These are phyloP conservation scores for Rhodeus uyekii DNA, from an alignment of 2,797 vertebrate genomes.

Conservation along the genomic window DNA sequence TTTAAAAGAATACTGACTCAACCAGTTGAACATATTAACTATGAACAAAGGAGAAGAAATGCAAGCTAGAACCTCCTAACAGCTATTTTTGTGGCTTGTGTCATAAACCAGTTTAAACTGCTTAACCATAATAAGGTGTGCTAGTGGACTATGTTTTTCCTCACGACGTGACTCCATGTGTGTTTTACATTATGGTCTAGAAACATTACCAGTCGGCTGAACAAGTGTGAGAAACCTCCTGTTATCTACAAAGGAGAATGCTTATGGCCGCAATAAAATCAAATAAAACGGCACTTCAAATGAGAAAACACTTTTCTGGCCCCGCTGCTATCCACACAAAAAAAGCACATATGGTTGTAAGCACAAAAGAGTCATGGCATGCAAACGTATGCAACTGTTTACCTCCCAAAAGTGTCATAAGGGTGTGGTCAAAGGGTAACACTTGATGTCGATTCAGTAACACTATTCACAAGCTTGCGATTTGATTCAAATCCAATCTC, in stretches of 20 bases:
- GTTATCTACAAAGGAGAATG: constrained; percentile 53
- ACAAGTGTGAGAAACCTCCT: constrained; percentile 52
- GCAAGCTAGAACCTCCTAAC: background rate
- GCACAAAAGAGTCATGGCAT: constrained; percentile 13
- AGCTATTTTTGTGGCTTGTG: background rate
- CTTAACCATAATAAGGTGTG: constrained; percentile 34
- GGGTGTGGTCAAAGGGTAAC: constrained; percentile 5
- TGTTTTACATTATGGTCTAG: constrained; percentile 38
- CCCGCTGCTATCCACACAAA: constrained; percentile 21
- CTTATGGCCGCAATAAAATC: constrained; percentile 55
- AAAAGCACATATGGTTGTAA: constrained; percentile 26
- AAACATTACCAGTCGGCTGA: constrained; percentile 38
- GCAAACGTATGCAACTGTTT: constrained; percentile 11
- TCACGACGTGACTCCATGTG: constrained; percentile 35
- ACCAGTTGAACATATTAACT: background rate
- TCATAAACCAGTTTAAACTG: constrained; percentile 27
- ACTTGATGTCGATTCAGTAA: background rate
- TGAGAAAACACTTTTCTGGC: constrained; percentile 42
- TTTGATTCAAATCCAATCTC: background rate
- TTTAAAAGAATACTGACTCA: background rate
- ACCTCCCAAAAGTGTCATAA: background rate
- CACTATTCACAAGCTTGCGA: background rate
- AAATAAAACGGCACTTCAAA: constrained; percentile 56
- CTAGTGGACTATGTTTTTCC: constrained; percentile 21
- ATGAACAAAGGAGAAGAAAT: background rate